Evolutionary conservation across 1,140 invertebrate species (phyloP).

Genomic region (Drosophila pruinosa): DNA sequence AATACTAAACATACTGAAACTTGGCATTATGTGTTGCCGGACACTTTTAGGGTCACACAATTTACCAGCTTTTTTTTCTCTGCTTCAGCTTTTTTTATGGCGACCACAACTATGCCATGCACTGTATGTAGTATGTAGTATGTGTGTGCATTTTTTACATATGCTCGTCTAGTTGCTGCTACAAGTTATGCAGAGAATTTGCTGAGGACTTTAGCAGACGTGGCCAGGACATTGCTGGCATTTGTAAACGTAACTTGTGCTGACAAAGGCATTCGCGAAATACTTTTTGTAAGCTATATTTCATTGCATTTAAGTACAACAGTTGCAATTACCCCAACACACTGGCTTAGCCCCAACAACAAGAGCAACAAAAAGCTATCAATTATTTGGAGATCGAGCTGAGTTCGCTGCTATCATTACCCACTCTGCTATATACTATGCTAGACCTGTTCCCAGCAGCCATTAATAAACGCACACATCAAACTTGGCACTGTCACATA

Average conservation of each 20-base stretch:
- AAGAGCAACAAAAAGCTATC: slow-evolving; percentile 21
- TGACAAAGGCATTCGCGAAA: slow-evolving; percentile 45
- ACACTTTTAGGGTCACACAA: slow-evolving; percentile 78
- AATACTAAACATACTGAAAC: slow-evolving; percentile 32
- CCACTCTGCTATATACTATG: not conserved
- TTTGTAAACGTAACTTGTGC: slow-evolving; percentile 60
- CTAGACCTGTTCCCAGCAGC: slow-evolving; percentile 34
- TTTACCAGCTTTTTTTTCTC: slow-evolving; percentile 68
- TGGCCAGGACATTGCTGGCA: slow-evolving; percentile 56
- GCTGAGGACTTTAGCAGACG: slow-evolving; percentile 22
- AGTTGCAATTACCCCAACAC: slow-evolving; percentile 58
- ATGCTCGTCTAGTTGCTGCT: slow-evolving; percentile 71
- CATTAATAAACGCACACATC: slow-evolving; percentile 78
- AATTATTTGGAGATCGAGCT: slow-evolving; percentile 20
- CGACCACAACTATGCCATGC: slow-evolving; percentile 42
- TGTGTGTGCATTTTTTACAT: slow-evolving; percentile 65
- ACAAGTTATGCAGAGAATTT: slow-evolving; percentile 70
- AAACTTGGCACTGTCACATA: slow-evolving; percentile 72
- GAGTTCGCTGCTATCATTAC: slow-evolving; percentile 30
- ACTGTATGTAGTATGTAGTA: slow-evolving; percentile 19
- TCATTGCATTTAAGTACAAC: slow-evolving; percentile 63
- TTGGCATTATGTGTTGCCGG: slow-evolving; percentile 72
- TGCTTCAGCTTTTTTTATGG: slow-evolving; percentile 10
- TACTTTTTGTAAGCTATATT: slow-evolving; percentile 66
- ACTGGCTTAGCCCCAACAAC: not conserved